Evolutionary conservation across 2,888 invertebrate species (phyloP), one percentile per base, ranked within the genome.

Genomic region (Polia nebulosa): DNA sequence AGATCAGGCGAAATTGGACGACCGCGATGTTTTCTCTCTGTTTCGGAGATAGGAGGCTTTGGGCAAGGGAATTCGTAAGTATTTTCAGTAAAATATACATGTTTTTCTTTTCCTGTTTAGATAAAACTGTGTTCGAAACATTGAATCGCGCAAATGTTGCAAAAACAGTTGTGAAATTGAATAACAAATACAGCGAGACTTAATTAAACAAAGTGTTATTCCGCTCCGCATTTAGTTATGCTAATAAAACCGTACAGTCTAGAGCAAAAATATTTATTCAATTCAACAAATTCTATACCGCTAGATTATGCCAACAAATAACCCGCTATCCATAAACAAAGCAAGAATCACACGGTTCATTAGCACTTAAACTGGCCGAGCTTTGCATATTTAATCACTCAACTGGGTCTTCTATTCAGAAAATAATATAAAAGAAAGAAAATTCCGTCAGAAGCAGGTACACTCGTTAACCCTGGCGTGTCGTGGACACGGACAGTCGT

Each of bases 401-500:
- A 70, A 52, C 70, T 66, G 69, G 73, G 68, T 78, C 64, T 72
- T 34, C 69, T 76, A 76, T 82, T 81, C 72, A 81, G 71, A 62
- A 75, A 81, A 82, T 77, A 73, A 66, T 78, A 72, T 78, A 76
- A 83, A 78, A 77, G 64, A 68, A 78, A 78, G 65, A 60, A 72
- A 69, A 69, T 78, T 76, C 64, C 72, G 79, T 76, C 77, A 77
- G 63, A 55, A 61, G 70, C 74, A 81, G 73, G 71, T 66, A 71
- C 68, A 79, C 85, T 89, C 87, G 85, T 88, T 89, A 87, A 83
- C 82, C 79, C 79, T 76, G 76, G 66, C 44, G 64, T 51, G 60
- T 77, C 72, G 75, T 51, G 68, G 76, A 80, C 75, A 32, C 73
- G 81, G 80, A 80, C 83, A 82, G 78, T 76, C 75, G 77, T 85